Evolutionary conservation across 2,888 invertebrate species (phyloP).

Genomic region (Perizoma affinitatum): DNA sequence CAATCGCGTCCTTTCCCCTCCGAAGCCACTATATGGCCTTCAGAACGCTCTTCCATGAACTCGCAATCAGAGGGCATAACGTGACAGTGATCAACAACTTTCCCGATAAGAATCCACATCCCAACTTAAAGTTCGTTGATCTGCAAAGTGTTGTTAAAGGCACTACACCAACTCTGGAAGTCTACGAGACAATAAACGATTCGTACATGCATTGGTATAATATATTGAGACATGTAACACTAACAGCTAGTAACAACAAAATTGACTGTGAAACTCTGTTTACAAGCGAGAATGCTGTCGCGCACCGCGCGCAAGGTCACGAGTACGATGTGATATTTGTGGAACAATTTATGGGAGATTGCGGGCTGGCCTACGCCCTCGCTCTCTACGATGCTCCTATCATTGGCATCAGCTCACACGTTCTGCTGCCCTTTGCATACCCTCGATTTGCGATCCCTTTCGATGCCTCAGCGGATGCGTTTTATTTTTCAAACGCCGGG

Average conservation of each 20-base stretch:
- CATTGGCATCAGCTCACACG: conserved; percentile 80
- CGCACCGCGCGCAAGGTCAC: conserved; percentile 46
- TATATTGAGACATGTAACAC: conserved; percentile 45
- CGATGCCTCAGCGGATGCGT: conserved; percentile 75
- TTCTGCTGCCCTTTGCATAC: conserved; percentile 75
- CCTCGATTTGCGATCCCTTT: conserved; percentile 75
- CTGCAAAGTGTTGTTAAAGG: conserved; percentile 47
- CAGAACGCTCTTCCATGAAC: conserved; percentile 80
- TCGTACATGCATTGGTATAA: conserved; percentile 46
- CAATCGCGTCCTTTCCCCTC: conserved; percentile 83
- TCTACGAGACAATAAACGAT: conserved; percentile 44
- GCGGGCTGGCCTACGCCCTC: conserved; percentile 66
- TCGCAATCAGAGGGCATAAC: conserved; percentile 84
- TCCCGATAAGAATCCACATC: conserved; percentile 65
- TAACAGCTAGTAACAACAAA: conserved; percentile 18
- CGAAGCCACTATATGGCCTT: conserved; percentile 87
- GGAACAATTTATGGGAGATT: conserved; percentile 76
- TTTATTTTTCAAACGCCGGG: conserved; percentile 66
- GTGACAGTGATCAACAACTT: conserved; percentile 86
- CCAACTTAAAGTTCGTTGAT: conserved; percentile 83
- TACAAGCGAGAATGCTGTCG: conserved; percentile 44
- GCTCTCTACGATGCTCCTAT: conserved; percentile 71
- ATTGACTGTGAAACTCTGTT: conserved; percentile 59
- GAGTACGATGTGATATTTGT: conserved; percentile 75
- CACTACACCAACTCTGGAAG: conserved; percentile 34